A percentile compares a stretch with the other conserved stretches of the same genome.
These are phyloP conservation scores for Ostrea edulis DNA, from an alignment of 1,140 invertebrate species.

Conservation along the genomic window DNA sequence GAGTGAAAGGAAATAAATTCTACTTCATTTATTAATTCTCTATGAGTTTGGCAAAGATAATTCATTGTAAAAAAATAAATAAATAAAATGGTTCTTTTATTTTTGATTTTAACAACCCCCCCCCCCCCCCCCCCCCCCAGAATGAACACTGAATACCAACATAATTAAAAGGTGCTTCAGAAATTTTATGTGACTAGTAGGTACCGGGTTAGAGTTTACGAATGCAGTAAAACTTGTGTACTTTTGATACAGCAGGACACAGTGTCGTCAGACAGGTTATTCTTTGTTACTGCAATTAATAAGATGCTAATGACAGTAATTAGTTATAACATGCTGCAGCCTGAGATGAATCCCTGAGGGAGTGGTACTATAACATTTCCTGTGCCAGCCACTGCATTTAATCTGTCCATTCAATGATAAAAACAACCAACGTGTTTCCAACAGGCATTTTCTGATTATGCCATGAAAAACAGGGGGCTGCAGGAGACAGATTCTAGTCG, in stretches of 20 bases:
- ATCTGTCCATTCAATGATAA: constrained; percentile 18
- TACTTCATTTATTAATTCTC: too few species aligned
- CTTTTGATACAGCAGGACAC: background rate
- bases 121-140: too few species aligned
- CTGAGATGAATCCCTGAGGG: background rate
- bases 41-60: too few species aligned
- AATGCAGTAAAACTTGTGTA: too few species aligned
- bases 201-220: too few species aligned
- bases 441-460: background rate
- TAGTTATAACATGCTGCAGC: background rate
- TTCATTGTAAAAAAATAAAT: too few species aligned
- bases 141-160: too few species aligned
- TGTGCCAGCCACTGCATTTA: constrained; percentile 20
- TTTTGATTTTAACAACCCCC: too few species aligned
- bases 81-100: too few species aligned
- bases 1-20: too few species aligned
- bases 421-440: background rate
- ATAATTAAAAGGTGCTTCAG: too few species aligned
- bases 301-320: background rate
- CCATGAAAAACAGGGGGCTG: background rate
- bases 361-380: background rate
- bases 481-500: background rate
- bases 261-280: background rate
- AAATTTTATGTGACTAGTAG: too few species aligned
- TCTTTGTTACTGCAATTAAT: background rate